Conservation (phyloP, 1,140 invertebrate species). For the Leptopilina boulardi region DNA sequence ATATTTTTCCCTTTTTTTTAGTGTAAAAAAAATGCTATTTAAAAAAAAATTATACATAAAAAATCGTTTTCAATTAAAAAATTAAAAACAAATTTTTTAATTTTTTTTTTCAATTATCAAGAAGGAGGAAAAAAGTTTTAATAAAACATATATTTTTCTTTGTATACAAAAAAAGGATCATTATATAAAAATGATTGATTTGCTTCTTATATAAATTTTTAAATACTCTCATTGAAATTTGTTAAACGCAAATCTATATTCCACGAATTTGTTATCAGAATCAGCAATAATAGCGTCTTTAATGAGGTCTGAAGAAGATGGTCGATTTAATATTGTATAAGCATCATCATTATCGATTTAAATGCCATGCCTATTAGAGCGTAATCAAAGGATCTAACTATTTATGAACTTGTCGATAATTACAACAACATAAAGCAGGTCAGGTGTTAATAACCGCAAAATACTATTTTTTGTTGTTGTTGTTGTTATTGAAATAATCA, state of each 20-base stretch:
- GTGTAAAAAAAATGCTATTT: too few relatives aligned
- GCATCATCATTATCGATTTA: constrained; percentile 27
- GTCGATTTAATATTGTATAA: constrained; percentile 17
- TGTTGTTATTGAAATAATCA: too few relatives aligned
- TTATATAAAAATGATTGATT: background rate
- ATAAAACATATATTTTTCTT: too few relatives aligned
- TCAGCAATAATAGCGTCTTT: constrained; percentile 4
- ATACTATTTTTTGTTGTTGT: too few relatives aligned
- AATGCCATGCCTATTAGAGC: constrained; percentile 13
- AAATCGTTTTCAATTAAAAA: too few relatives aligned
- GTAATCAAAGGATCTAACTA: constrained; percentile 26
- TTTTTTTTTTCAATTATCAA: too few relatives aligned
- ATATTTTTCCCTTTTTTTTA: too few relatives aligned
- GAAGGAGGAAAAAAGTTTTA: too few relatives aligned
- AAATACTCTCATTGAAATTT: background rate
- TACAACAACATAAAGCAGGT: constrained; percentile 12
- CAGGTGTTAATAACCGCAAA: background rate
- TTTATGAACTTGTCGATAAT: constrained; percentile 29
- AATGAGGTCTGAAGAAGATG: constrained; percentile 27
- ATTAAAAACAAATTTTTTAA: too few relatives aligned
- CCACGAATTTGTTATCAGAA: constrained; percentile 16
- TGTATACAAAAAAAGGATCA: too few relatives aligned
- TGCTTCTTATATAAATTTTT: background rate
- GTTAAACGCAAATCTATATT: constrained; percentile 14
- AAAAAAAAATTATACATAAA: too few relatives aligned